These are phyloP conservation scores for Eudasyphora cyanicolor DNA, from an alignment of 2,888 invertebrate species.

Conservation along the genomic window DNA sequence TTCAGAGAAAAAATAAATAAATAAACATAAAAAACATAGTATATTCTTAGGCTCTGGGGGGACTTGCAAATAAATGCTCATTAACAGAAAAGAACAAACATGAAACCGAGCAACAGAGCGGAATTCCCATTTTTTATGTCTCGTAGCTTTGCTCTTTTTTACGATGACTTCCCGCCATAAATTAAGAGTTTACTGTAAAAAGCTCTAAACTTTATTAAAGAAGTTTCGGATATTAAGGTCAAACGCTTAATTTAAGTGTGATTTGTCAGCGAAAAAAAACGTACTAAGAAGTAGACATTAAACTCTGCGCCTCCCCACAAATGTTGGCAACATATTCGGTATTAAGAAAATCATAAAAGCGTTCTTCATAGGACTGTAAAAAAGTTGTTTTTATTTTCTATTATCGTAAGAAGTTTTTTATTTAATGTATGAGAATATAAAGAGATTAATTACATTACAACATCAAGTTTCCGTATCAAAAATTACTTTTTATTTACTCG, in stretches of 20 bases:
- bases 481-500: too few relatives aligned
- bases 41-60: conserved; percentile 42
- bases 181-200: conserved; percentile 31
- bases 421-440: too few relatives aligned
- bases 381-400: too few relatives aligned
- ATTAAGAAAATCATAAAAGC: not conserved
- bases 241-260: conserved; percentile 1
- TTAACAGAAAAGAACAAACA: conserved; percentile 30
- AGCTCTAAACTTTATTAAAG: conserved; percentile 33
- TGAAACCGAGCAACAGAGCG: not conserved
- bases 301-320: not conserved
- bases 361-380: not conserved
- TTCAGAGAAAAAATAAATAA: not conserved
- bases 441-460: too few relatives aligned
- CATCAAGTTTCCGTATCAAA: too few relatives aligned
- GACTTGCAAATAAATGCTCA: conserved; percentile 55
- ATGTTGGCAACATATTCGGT: not conserved
- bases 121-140: conserved; percentile 16
- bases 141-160: conserved; percentile 29
- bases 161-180: conserved; percentile 17
- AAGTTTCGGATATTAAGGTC: conserved; percentile 18
- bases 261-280: conserved; percentile 2
- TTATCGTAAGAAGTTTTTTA: too few relatives aligned
- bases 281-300: not conserved
- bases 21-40: conserved; percentile 27